Conservation (phyloP, 1,140 invertebrate genomes). For the Dolichoris vasculosae region DNA sequence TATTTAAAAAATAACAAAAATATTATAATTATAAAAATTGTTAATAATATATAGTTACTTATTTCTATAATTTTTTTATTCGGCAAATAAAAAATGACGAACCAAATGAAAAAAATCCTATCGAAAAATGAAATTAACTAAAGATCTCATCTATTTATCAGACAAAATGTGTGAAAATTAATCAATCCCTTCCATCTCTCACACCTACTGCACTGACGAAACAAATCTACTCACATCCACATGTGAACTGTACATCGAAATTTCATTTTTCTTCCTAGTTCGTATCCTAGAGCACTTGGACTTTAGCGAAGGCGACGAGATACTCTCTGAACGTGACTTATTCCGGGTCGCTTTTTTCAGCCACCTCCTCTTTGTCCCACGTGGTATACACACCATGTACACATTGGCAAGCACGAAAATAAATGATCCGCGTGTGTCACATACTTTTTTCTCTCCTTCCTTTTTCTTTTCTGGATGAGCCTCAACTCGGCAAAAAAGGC, state of each 20-base stretch:
- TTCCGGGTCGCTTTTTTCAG: neutral
- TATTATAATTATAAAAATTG: too few species aligned
- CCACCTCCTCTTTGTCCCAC: neutral
- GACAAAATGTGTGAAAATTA: constrained; percentile 2
- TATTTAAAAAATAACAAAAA: too few species aligned
- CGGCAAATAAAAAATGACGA: neutral
- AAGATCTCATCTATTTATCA: constrained; percentile 5
- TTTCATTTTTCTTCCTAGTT: neutral
- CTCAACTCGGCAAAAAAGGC: constrained; percentile 11
- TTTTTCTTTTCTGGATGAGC: neutral
- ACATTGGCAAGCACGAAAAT: constrained; percentile 27
- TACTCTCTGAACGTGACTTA: constrained; percentile 30
- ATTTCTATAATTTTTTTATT: neutral
- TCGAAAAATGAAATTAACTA: neutral
- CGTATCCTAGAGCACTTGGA: neutral
- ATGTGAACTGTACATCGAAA: neutral
- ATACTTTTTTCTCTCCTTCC: neutral
- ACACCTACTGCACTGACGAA: neutral
- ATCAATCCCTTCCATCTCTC: neutral
- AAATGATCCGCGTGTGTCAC: constrained; percentile 39
- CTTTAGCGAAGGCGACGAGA: neutral
- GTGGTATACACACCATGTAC: neutral
- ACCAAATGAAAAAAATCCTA: neutral
- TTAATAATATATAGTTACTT: too few species aligned
- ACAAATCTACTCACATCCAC: too few species aligned